Conservation (phyloP, 2,888 invertebrate genomes). For the Tinea trinotella region DNA sequence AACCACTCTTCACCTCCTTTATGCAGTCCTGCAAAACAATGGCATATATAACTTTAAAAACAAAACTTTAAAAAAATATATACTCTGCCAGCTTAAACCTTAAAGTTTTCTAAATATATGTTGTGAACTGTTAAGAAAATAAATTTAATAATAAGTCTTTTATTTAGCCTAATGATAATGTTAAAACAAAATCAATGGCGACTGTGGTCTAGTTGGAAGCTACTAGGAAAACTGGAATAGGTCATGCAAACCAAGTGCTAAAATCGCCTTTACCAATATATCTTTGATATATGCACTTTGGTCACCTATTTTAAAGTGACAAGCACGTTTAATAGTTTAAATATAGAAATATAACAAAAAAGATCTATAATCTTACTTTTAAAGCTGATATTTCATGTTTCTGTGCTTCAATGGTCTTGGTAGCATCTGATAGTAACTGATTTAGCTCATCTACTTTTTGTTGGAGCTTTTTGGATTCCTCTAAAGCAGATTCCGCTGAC, state of each 20-base stretch:
- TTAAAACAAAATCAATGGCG: too few relatives aligned
- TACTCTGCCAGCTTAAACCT: too few relatives aligned
- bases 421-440: slow-evolving; percentile 50
- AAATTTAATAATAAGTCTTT: too few relatives aligned
- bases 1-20: slow-evolving; percentile 48
- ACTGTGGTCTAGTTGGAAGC: too few relatives aligned
- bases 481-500: slow-evolving; percentile 63
- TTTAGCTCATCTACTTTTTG: slow-evolving; percentile 66
- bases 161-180: too few relatives aligned
- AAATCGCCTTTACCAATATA: too few relatives aligned
- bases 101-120: too few relatives aligned
- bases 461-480: slow-evolving; percentile 70
- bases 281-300: too few relatives aligned
- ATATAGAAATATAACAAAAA: neutral
- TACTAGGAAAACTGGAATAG: too few relatives aligned
- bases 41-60: neutral
- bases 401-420: slow-evolving; percentile 55
- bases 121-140: too few relatives aligned
- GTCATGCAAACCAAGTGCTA: too few relatives aligned
- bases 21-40: slow-evolving; percentile 46
- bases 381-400: slow-evolving; percentile 57
- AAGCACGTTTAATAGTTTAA: too few relatives aligned
- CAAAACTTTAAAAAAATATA: neutral
- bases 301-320: neutral
- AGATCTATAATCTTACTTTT: slow-evolving; percentile 46